Base-by-base conservation (phyloP, 2,797 vertebrate species). In the Danio albolineatus region DNA sequence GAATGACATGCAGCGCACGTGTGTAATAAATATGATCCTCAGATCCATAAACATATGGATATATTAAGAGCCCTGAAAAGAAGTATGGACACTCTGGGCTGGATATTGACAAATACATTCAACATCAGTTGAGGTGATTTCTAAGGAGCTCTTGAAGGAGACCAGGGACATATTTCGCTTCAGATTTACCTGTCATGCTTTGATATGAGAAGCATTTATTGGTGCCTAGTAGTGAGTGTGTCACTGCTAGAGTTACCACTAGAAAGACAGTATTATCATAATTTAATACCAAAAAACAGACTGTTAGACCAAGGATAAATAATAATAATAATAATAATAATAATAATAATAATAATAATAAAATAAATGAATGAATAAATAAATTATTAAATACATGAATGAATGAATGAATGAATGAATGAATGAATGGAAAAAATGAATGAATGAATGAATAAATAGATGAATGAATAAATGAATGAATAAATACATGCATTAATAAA, bases 1-100 rank as follows among this genome's bases (percentile, higher is more conserved):
- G 16, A 39, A 57, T 78, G 65, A 77, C 75, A 75, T 51, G 49
- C 38, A 65, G 13, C 7, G 5, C 48, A 67, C 65, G 38, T 38
- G n/a, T 36, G 65, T 57, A 69, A 69, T 69, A 51, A 49, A 78
- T 57, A 49, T 78, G 64, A 78, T 78, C 43, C 36, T 21, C 17
- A 65, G 48, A 82, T 61, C 73, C 13, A 71, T 62, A 78, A 57
- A 56, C 66, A 16, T 78, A 59, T 74, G 21, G 76, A 44, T 67
- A 56, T 78, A 51, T 64, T 36, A 70, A 76, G 36, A 28, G 16
- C 38, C 16, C 41, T 12, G 74, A 19, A 17, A 41, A 71, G 6
- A 38, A 53, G 16, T 43, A 56, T 56, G 51, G 49, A 57, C 39
- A 46, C 13, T 59, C 54, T 73, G 54, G n/a, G 41, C n/a, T 17